Percentiles rank a stretch among this genome's conserved stretches.
These are phyloP conservation scores for Mionectes macconnelli DNA, from an alignment of 2,113 vertebrate genomes.

Conservation along the genomic window DNA sequence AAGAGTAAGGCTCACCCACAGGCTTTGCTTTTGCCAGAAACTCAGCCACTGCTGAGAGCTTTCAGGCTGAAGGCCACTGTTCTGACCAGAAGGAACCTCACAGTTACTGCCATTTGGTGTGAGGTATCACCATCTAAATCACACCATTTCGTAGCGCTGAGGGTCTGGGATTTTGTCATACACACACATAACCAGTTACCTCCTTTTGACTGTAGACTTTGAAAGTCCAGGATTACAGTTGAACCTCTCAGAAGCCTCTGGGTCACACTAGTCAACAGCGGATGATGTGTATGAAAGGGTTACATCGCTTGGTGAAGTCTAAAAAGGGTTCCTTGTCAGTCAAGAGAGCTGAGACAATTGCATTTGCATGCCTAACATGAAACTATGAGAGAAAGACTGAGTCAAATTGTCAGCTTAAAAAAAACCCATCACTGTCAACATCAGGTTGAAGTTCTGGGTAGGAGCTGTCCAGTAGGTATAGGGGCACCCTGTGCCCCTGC, in stretches of 20 bases:
- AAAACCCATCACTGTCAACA: background rate
- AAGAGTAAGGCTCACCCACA: background rate
- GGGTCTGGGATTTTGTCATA: background rate
- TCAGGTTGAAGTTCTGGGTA: background rate
- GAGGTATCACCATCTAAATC: background rate
- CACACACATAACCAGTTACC: background rate
- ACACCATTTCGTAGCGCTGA: background rate
- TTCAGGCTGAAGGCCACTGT: background rate
- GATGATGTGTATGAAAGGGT: background rate
- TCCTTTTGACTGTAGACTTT: background rate
- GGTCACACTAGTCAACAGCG: background rate
- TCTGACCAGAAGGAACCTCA: background rate
- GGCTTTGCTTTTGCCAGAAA: background rate
- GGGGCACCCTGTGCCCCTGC: background rate
- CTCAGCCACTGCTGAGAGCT: background rate
- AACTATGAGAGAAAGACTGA: background rate
- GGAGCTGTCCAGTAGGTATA: background rate
- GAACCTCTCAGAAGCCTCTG: background rate
- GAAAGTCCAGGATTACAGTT: background rate
- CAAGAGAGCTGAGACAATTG: background rate
- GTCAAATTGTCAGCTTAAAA: background rate
- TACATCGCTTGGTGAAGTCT: background rate
- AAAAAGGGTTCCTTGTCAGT: background rate
- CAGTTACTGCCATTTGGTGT: background rate
- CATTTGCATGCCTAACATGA: background rate